These are phyloP conservation scores for Toxostoma redivivum DNA, from an alignment of 2,113 vertebrate genomes.

Conservation along the genomic window DNA sequence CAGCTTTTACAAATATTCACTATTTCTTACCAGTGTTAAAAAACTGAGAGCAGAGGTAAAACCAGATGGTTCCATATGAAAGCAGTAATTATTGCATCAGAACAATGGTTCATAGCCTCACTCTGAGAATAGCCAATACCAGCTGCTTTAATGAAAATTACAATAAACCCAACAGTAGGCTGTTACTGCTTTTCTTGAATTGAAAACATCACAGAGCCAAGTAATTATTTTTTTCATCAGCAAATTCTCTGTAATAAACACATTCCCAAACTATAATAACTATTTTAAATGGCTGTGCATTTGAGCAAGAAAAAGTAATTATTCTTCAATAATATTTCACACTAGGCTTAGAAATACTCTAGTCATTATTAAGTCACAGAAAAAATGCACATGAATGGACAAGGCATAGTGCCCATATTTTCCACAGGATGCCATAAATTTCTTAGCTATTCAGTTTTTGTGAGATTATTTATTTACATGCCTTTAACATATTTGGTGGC, in stretches of 20 bases:
- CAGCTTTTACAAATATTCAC: not conserved
- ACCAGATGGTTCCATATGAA: not conserved
- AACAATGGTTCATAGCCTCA: not conserved
- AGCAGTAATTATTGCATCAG: not conserved
- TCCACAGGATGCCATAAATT: not conserved
- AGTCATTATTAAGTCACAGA: not conserved
- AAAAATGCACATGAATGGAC: not conserved
- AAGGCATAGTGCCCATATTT: not conserved
- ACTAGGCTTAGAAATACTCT: not conserved
- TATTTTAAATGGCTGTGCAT: constrained; percentile 10
- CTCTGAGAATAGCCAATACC: not conserved
- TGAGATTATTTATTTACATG: not conserved
- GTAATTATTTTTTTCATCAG: not conserved
- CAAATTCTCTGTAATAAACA: constrained; percentile 33
- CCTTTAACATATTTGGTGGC: not conserved
- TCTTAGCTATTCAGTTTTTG: not conserved
- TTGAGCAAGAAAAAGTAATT: constrained; percentile 34
- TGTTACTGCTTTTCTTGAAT: not conserved
- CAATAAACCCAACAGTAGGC: not conserved
- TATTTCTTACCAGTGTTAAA: not conserved
- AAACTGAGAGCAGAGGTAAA: not conserved
- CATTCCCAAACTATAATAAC: constrained; percentile 5
- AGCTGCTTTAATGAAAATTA: constrained; percentile 16
- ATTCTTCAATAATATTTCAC: constrained; percentile 29
- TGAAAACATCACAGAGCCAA: not conserved